phyloP scores from a whole-genome alignment of 1,140 invertebrate species.

The Drosophila nikananu region DNA sequence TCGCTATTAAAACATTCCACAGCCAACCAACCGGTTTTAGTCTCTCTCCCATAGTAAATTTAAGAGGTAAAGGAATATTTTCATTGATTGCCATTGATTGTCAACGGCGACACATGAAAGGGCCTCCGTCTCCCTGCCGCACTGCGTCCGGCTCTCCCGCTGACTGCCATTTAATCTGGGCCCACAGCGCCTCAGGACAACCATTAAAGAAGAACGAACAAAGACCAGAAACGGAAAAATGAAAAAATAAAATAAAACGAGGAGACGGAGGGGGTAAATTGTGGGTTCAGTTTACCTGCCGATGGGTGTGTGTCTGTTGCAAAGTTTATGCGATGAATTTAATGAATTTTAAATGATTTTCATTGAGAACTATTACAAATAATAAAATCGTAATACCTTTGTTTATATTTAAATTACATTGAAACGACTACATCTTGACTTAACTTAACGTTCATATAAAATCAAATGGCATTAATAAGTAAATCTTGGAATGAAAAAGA shows the following conservation, averaged over 20 bases:
- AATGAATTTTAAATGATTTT: not conserved
- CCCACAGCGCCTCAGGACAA: conserved; percentile 45
- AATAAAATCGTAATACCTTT: too few species aligned
- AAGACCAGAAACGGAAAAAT: conserved; percentile 33
- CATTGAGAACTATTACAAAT: too few species aligned
- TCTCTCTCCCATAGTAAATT: conserved; percentile 10
- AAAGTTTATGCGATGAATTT: not conserved
- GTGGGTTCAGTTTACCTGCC: conserved; percentile 54
- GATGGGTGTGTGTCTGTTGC: conserved; percentile 22
- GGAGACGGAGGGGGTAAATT: conserved; percentile 55
- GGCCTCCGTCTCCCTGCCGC: conserved; percentile 7
- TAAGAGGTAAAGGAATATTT: conserved; percentile 38
- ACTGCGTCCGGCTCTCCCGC: conserved; percentile 5
- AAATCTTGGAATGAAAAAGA: too few species aligned
- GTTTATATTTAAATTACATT: too few species aligned
- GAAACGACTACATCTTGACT: not conserved
- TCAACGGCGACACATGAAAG: conserved; percentile 40
- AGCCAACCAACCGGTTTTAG: conserved; percentile 51
- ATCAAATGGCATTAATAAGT: not conserved
- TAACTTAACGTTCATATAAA: not conserved
- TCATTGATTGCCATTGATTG: conserved; percentile 76
- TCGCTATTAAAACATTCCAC: conserved; percentile 29
- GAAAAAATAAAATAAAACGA: not conserved
- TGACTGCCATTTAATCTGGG: conserved; percentile 29
- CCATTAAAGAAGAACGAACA: conserved; percentile 60